Conservation (phyloP, 1,140 invertebrate genomes). For the Caenorhabditis briggsae region DNA sequence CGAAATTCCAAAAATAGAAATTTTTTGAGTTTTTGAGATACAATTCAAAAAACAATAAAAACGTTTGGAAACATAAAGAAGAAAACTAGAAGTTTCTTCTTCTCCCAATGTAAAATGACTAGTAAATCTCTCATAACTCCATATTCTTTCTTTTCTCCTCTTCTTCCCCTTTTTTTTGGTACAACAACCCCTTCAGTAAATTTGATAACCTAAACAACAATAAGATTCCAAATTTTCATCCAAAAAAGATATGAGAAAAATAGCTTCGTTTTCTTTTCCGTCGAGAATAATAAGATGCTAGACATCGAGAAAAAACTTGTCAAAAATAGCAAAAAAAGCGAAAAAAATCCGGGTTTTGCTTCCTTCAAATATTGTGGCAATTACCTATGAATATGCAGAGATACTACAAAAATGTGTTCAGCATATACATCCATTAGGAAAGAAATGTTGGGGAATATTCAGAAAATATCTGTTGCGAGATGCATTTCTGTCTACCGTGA, state of each 20-base stretch:
- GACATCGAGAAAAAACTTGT: background rate
- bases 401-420: constrained; percentile 18
- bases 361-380: constrained; percentile 39
- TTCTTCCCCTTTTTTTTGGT: background rate
- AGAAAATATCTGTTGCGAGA: background rate
- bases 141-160: background rate
- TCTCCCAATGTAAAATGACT: background rate
- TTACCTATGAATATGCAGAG: constrained; percentile 1
- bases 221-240: constrained; percentile 15
- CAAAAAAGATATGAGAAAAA: background rate
- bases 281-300: background rate
- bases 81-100: background rate
- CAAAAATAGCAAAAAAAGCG: constrained; percentile 10
- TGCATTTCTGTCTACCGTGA: too few relatives aligned
- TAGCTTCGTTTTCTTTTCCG: background rate
- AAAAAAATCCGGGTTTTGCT: background rate
- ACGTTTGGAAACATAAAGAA: too few relatives aligned
- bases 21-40: background rate
- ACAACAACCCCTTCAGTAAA: constrained; percentile 35
- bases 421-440: background rate
- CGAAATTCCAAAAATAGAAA: background rate
- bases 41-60: background rate
- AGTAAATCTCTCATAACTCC: constrained; percentile 2
- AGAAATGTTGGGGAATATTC: background rate
- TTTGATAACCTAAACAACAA: constrained; percentile 39